Conservation (phyloP, 2,113 vertebrate genomes). For the Nesogale talazaci region DNA sequence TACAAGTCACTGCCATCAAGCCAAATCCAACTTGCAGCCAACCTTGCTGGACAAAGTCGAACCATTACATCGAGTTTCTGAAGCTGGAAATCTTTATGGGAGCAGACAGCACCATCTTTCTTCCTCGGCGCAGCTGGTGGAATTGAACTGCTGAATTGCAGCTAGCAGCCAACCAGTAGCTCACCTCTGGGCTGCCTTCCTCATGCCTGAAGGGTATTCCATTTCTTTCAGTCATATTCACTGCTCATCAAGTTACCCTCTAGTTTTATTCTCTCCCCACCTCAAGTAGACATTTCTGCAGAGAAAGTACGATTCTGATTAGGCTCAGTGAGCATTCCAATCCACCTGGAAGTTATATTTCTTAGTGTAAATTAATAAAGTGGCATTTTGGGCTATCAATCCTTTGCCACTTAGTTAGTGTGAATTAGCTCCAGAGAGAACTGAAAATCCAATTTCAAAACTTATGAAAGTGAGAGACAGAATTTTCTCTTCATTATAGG, state of each 20-base stretch:
- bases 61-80: too few species aligned
- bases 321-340: not conserved
- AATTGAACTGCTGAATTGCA: too few species aligned
- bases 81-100: too few species aligned
- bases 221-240: not conserved
- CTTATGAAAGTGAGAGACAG: not conserved
- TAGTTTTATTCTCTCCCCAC: slow-evolving; percentile 20
- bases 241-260: not conserved
- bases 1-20: too few species aligned
- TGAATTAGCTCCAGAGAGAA: slow-evolving; percentile 40
- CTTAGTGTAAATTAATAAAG: slow-evolving; percentile 36
- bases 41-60: too few species aligned
- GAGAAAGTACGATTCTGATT: not conserved
- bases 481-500: not conserved
- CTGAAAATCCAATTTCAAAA: slow-evolving; percentile 36
- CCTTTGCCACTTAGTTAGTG: slow-evolving; percentile 30
- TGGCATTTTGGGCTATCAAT: not conserved
- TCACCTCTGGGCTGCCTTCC: too few species aligned
- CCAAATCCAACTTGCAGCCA: too few species aligned
- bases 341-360: not conserved
- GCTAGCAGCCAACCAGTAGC: too few species aligned
- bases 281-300: not conserved
- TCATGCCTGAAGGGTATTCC: not conserved
- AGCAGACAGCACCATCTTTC: too few species aligned
- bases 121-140: too few species aligned